Evolutionary conservation across 2,113 vertebrate genomes (phyloP), one percentile per base, ranked within the genome.

Genomic region (Trochalopteron elliotii): DNA sequence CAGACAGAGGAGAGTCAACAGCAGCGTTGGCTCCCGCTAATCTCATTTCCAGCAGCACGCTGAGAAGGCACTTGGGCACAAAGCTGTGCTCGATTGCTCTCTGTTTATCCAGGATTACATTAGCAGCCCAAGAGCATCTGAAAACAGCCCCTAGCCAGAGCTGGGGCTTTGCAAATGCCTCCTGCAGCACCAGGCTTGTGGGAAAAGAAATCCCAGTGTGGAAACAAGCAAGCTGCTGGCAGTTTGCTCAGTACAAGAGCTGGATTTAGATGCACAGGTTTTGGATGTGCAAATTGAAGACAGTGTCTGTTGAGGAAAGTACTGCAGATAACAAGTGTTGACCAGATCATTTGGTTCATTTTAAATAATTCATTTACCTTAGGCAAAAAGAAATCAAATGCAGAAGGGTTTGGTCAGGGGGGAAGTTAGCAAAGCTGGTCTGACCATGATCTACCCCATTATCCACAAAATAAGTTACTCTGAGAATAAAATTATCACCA

Each of bases 11-110:
- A 68, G 71, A 95, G 72, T 74, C 93, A 96, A 94, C 90, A 88
- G 88, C 79, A 95, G 49, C 37, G 1, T 42, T 83, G 0, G 0
- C 60, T 90, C 45, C 90, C 2, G 37, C 90, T 95, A 91, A 94
- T 94, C 92, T 90, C 90, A 77, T 93, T 95, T 94, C 67, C 79
- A 86, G 90, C 86, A 83, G 88, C 88, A 40, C 8, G 19, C 60
- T 37, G 90, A 90, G 91, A 83, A 95, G 87, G 72, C 18, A 10
- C 87, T 60, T 55, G 76, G 64, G 77, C 83, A 83, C 87, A 86
- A 94, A 93, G 90, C 88, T 96, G 35, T 49, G 75, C 88, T 94
- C 8, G 6, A 93, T 23, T 92, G 90, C 80, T 93, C 55, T 80
- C 71, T 90, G 76, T 79, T 95, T 74, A 75, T 64, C 69, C 47